These are phyloP conservation scores for Hylaeus anthracinus DNA, from an alignment of 1,140 invertebrate genomes.

Conservation along the genomic window DNA sequence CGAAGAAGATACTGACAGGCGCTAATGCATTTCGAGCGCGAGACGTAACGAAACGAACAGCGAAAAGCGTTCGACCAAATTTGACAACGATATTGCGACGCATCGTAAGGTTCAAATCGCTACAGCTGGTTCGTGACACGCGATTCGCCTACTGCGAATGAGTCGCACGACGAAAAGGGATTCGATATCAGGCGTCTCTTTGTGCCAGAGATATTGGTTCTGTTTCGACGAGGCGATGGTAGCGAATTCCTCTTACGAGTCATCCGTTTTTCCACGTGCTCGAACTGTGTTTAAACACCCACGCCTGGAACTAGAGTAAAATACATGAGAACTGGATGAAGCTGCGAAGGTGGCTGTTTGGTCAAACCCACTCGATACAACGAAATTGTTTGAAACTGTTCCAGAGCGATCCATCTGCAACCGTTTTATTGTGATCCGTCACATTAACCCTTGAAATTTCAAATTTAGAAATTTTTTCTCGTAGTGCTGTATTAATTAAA, in stretches of 20 bases:
- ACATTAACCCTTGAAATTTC: too few species aligned
- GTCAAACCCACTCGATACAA: too few species aligned
- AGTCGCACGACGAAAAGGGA: background rate
- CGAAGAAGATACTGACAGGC: background rate
- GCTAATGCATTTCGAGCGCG: background rate
- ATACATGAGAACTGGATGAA: background rate
- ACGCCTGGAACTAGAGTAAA: background rate
- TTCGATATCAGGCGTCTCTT: background rate
- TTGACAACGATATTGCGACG: background rate
- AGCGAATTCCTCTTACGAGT: background rate
- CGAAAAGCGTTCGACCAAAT: background rate
- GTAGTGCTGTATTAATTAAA: too few species aligned
- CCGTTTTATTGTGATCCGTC: too few species aligned
- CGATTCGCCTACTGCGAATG: background rate
- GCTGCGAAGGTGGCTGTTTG: too few species aligned
- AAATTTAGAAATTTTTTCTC: too few species aligned
- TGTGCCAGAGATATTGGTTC: background rate
- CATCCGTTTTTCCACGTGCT: background rate
- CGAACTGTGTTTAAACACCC: background rate
- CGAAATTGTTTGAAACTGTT: too few species aligned
- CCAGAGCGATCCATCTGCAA: too few species aligned
- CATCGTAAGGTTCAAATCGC: background rate
- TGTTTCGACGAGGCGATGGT: background rate
- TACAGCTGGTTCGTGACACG: too few species aligned
- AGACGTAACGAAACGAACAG: background rate